Base-by-base conservation (phyloP, 2,113 vertebrate species). In the Mastomys coucha region DNA sequence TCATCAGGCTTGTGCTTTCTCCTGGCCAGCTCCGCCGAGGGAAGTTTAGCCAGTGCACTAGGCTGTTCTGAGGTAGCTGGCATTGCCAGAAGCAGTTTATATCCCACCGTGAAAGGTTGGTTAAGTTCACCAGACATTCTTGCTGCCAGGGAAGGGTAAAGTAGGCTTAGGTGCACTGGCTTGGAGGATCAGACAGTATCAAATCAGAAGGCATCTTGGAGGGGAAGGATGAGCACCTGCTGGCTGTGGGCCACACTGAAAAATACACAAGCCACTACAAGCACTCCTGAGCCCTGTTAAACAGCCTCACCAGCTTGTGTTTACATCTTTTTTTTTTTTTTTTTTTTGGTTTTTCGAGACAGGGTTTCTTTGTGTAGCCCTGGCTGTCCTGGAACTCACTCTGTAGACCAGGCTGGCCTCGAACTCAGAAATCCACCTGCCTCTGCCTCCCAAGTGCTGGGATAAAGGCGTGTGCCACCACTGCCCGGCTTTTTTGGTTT, bases 121-220 rank as follows among this genome's bases (percentile, higher is more conserved):
- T 67, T 88, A 78, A 72, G 56, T 86, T 58, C 85, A 13, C 45
- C 10, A 1, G 14, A 31, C 14, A 12, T 63, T 26, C 36, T 39
- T 14, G 72, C 77, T 89, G 14, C 58, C 67, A 12, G 36, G 73
- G 70, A 91, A 87, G 75, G 82, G 39, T 86, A 67, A 53, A 31
- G 9, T 20, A 70, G 42, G 78, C 78, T 20, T 58, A 63, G 81
- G 69, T 80, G 60, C 76, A 45, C 80, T 69, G 26, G 86, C 67
- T 51, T n/a, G 91, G 91, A 95, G 89, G 80, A 80, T 88, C 76
- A 75, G 76, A 92, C 45, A 80, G 49, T 93, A 51, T 12, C 13
- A 33, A 5, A 28, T 58, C 60, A 70, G 78, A 42, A 85, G 20
- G 16, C n/a, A 14, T 58, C 58, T 49, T 8, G 36, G 53, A 56